phyloP scores from a whole-genome alignment of 1,140 invertebrate genomes.

The Drosophila tristis region DNA sequence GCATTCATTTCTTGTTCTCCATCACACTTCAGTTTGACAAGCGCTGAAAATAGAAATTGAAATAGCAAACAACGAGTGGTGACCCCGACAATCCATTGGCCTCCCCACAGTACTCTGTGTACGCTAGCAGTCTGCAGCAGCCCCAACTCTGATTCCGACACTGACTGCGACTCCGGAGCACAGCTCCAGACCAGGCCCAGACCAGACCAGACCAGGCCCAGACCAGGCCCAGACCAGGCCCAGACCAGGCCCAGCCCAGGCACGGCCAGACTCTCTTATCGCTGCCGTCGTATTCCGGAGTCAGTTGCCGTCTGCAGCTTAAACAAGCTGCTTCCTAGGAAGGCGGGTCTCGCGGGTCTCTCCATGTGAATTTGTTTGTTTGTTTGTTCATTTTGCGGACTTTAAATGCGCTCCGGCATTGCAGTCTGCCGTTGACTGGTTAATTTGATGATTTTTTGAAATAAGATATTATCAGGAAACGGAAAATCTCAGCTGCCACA shows the following conservation, averaged over 20 bases:
- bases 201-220: background rate
- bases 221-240: background rate
- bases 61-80: constrained; percentile 4
- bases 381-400: constrained; percentile 25
- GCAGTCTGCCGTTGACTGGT: constrained; percentile 39
- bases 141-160: too few relatives aligned
- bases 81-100: too few relatives aligned
- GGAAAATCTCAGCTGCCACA: constrained; percentile 35
- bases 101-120: too few relatives aligned
- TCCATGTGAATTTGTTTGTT: constrained; percentile 7
- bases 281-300: constrained; percentile 28
- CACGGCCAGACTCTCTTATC: constrained; percentile 5
- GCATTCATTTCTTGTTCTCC: too few relatives aligned
- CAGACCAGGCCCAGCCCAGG: background rate
- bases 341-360: background rate
- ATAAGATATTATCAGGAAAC: constrained; percentile 44
- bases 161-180: too few relatives aligned
- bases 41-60: constrained; percentile 14
- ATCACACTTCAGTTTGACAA: too few relatives aligned
- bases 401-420: constrained; percentile 35
- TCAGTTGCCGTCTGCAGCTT: constrained; percentile 23
- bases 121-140: too few relatives aligned
- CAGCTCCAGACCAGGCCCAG: background rate
- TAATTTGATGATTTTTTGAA: constrained; percentile 58
- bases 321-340: constrained; percentile 1